phyloP scores from a whole-genome alignment of 2,888 invertebrate species.

The Poecilobothrus nobilitatus region DNA sequence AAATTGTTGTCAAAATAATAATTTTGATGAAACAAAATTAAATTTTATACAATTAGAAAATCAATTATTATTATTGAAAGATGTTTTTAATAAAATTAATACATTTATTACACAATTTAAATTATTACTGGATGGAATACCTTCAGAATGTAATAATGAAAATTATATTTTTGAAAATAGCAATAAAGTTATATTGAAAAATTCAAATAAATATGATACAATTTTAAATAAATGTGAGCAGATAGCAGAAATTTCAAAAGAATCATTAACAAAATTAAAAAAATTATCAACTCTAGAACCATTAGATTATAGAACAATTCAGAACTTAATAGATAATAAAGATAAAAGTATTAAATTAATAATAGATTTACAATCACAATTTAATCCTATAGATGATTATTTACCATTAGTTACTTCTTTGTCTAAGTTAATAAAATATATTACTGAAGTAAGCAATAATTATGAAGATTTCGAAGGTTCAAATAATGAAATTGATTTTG shows the following conservation, averaged over 20 bases:
- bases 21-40: constrained; percentile 18
- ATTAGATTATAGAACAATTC: constrained; percentile 29
- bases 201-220: constrained; percentile 21
- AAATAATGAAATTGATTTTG: constrained; percentile 25
- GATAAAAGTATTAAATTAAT: constrained; percentile 14
- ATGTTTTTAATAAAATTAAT: constrained; percentile 31
- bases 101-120: constrained; percentile 58
- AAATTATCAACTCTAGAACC: constrained; percentile 32
- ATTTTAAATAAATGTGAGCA: constrained; percentile 25
- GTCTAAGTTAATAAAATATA: constrained; percentile 25
- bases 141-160: constrained; percentile 39
- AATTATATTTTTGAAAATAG: constrained; percentile 25
- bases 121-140: constrained; percentile 57
- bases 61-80: constrained; percentile 27
- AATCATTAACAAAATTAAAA: constrained; percentile 28
- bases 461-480: neutral
- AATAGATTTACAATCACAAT: constrained; percentile 15
- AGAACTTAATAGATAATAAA: constrained; percentile 13
- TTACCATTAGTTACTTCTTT: constrained; percentile 35
- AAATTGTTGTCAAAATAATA: constrained; percentile 25
- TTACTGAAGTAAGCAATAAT: constrained; percentile 19
- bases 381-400: constrained; percentile 21
- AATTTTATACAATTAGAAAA: constrained; percentile 30
- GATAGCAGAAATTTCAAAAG: constrained; percentile 27
- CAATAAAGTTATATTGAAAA: constrained; percentile 22